Conservation (phyloP, 2,113 vertebrate genomes). For the Corythornis vintsioides region DNA sequence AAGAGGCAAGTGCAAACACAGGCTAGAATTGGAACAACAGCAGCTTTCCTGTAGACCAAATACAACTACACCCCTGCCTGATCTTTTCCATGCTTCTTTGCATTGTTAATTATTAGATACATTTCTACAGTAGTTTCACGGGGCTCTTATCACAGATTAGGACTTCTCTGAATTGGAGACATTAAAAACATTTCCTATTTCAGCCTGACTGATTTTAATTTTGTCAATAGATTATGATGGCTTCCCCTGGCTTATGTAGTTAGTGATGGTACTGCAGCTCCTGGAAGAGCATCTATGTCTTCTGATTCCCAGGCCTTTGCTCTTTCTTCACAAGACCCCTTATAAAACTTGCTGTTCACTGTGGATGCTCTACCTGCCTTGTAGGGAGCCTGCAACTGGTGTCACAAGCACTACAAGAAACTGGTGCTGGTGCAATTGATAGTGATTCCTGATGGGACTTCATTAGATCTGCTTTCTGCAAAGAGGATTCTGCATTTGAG, state of each 20-base stretch:
- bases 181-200: not conserved
- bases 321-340: not conserved
- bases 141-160: not conserved
- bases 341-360: not conserved
- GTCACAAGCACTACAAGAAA: not conserved
- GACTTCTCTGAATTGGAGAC: not conserved
- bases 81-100: not conserved
- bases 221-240: not conserved
- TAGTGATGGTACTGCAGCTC: not conserved
- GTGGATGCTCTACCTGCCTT: not conserved
- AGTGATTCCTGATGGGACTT: not conserved
- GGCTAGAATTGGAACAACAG: not conserved
- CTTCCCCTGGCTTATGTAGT: not conserved
- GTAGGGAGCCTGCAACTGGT: not conserved
- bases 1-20: slow-evolving; percentile 12
- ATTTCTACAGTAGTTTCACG: not conserved
- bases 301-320: not conserved
- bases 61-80: not conserved
- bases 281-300: not conserved
- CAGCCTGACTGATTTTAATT: not conserved
- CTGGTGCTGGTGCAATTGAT: not conserved
- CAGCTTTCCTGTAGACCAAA: not conserved
- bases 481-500: not conserved
- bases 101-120: not conserved
- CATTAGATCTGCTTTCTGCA: not conserved